A percentile compares a stretch with the other conserved stretches of the same genome.
These are phyloP conservation scores for Cynaeus angustus DNA, from an alignment of 2,888 invertebrate species.

Conservation along the genomic window DNA sequence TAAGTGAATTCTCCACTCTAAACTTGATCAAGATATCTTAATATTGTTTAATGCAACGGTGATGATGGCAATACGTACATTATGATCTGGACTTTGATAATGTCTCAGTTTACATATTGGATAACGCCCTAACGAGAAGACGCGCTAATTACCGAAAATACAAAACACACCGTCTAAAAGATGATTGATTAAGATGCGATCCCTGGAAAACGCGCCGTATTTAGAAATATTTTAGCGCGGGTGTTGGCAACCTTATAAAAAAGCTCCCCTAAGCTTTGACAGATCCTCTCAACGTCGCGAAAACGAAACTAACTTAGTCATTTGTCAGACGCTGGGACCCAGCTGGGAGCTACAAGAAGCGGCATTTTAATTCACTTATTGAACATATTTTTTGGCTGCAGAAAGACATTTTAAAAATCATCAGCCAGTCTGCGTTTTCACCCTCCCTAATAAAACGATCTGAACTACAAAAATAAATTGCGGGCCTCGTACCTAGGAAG, in stretches of 20 bases:
- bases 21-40: constrained; percentile 68
- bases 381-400: constrained; percentile 71
- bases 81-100: constrained; percentile 62
- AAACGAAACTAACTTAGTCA: constrained; percentile 70
- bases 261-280: constrained; percentile 61
- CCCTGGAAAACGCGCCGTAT: constrained; percentile 12
- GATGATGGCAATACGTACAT: constrained; percentile 54
- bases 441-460: constrained; percentile 46
- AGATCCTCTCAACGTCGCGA: constrained; percentile 65
- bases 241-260: constrained; percentile 52
- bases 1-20: constrained; percentile 67
- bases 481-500: constrained; percentile 25
- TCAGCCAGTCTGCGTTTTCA: constrained; percentile 63
- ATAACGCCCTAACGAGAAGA: constrained; percentile 59
- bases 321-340: constrained; percentile 68
- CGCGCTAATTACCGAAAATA: constrained; percentile 34
- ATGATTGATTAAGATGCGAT: constrained; percentile 38
- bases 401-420: constrained; percentile 72
- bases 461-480: constrained; percentile 42
- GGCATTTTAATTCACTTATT: constrained; percentile 72
- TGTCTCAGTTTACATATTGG: constrained; percentile 58
- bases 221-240: constrained; percentile 45
- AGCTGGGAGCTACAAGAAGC: constrained; percentile 63
- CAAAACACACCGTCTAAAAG: constrained; percentile 17
- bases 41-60: constrained; percentile 66